These are phyloP conservation scores for Corydoras maculifer DNA, from an alignment of 2,113 vertebrate genomes.

Conservation along the genomic window DNA sequence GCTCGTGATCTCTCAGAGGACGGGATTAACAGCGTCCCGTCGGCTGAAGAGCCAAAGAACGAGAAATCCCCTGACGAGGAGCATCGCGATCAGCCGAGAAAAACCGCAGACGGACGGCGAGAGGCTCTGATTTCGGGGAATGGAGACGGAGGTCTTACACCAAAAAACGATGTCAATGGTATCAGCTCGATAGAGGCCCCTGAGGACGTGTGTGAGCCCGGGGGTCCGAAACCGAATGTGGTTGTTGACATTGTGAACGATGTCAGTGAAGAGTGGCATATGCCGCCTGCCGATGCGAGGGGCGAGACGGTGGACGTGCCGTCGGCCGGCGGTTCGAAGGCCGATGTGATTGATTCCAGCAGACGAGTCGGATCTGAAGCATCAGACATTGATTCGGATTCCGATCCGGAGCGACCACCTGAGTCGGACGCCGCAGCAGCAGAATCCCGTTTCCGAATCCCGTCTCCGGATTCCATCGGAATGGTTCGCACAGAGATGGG, in stretches of 20 bases:
- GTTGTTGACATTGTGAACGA: background rate
- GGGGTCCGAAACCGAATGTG: background rate
- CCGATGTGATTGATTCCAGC: background rate
- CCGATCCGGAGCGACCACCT: background rate
- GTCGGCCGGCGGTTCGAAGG: no score
- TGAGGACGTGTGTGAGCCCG: no score
- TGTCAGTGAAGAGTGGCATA: background rate
- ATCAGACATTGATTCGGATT: background rate
- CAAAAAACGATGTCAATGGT: background rate
- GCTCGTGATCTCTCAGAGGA: background rate
- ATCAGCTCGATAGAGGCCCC: no score
- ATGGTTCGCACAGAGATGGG: constrained; percentile 80
- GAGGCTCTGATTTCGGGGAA: background rate
- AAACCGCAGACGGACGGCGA: constrained; percentile 15
- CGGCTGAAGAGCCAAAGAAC: background rate
- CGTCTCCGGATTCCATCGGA: constrained; percentile 59
- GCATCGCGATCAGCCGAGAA: constrained; percentile 35
- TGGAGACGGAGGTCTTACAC: background rate
- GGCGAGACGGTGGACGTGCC: background rate
- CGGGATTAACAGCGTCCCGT: background rate
- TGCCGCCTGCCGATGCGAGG: background rate
- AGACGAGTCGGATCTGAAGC: background rate
- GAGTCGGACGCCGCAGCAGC: background rate
- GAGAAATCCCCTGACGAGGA: constrained; percentile 41
- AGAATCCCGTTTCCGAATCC: constrained; percentile 28